Evolutionary conservation across 30 jellyfish, hydroid and myxozoan genomes (phyloP).

Genomic region (Chrysaora quinquecirrha): DNA sequence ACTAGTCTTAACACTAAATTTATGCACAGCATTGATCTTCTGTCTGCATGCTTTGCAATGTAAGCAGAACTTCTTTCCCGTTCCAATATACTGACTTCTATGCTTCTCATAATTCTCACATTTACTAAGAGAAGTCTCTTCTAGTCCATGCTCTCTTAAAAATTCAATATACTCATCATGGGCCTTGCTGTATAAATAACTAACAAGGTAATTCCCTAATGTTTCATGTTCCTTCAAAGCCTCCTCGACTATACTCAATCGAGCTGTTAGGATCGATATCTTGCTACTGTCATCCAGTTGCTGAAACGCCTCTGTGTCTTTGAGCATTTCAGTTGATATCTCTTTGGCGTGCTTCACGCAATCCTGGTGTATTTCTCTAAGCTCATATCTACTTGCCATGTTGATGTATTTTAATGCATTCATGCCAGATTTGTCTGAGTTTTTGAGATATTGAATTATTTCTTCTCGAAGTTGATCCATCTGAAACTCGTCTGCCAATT

Average conservation of each 20-base stretch:
- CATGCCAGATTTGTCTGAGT: conserved; percentile 48
- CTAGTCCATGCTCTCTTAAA: conserved; percentile 53
- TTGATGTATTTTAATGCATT: conserved; percentile 38
- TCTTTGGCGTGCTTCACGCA: conserved; percentile 32
- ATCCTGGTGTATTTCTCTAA: conserved; percentile 28
- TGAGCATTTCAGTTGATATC: conserved; percentile 3
- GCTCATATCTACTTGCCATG: conserved; percentile 6
- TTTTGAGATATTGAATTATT: conserved; percentile 12
- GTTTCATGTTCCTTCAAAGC: not conserved
- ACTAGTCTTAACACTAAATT: conserved; percentile 35
- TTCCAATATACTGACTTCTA: not conserved
- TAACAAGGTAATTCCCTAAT: conserved; percentile 11
- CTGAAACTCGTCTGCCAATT: conserved; percentile 65
- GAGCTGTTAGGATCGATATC: conserved; percentile 18
- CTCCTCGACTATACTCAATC: conserved; percentile 23
- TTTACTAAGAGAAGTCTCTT: conserved; percentile 37
- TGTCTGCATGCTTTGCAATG: conserved; percentile 54
- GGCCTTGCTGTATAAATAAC: conserved; percentile 31
- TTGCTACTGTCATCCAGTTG: conserved; percentile 16
- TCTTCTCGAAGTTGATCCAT: conserved; percentile 54
- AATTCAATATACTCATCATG: conserved; percentile 10
- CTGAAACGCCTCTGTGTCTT: conserved; percentile 18
- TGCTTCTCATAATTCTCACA: conserved; percentile 50
- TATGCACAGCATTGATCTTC: conserved; percentile 7
- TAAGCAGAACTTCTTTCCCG: conserved; percentile 38